Conservation (phyloP, 2,113 vertebrate species). For the Girardinichthys multiradiatus region DNA sequence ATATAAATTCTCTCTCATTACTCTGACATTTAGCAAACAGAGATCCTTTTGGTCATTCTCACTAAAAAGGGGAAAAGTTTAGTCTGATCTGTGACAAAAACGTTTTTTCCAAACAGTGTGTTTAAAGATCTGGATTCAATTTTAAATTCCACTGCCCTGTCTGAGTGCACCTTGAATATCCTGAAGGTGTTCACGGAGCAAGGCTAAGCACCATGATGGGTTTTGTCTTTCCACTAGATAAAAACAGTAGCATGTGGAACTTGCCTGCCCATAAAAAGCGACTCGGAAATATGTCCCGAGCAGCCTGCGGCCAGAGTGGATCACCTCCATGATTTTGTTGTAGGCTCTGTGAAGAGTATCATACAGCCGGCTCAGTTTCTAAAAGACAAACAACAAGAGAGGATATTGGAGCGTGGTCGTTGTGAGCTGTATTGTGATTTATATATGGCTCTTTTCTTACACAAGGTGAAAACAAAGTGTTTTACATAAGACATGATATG, state of each 20-base stretch:
- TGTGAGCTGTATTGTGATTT: neutral
- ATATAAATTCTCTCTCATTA: no score
- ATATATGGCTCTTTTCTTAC: neutral
- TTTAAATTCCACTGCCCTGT: neutral
- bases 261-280: conserved; percentile 94
- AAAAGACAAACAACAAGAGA: conserved; percentile 2
- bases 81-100: no score
- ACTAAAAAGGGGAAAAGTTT: no score
- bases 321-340: conserved; percentile 94
- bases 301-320: conserved; percentile 89
- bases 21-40: no score
- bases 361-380: conserved; percentile 95
- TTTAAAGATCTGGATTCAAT: no score
- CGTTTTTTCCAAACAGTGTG: no score
- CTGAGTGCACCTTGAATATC: neutral
- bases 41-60: no score
- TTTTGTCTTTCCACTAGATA: neutral
- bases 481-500: no score
- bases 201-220: no score
- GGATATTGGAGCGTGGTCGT: neutral
- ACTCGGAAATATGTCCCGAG: conserved; percentile 96
- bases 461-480: neutral
- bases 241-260: neutral
- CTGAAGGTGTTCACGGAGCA: no score
- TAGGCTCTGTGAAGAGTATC: conserved; percentile 94